Percentiles rank a stretch among this genome's conserved stretches.
These are phyloP conservation scores for Falco columbarius DNA, from an alignment of 2,797 vertebrate genomes.

Conservation along the genomic window DNA sequence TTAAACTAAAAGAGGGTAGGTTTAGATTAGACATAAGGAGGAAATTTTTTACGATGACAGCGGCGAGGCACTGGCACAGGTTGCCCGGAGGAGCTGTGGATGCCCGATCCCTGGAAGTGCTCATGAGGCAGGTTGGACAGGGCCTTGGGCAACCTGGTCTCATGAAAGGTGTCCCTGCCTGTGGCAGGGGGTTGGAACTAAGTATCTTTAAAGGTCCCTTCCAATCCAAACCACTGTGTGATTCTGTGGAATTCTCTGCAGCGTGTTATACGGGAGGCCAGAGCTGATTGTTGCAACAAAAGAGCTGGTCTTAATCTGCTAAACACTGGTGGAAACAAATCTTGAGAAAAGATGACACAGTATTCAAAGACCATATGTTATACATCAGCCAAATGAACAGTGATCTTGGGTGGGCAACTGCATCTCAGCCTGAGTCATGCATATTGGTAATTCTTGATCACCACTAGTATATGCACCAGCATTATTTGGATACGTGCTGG, in stretches of 20 bases:
- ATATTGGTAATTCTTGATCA: not conserved
- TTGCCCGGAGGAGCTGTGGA: not conserved
- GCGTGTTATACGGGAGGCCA: not conserved
- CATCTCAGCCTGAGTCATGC: not conserved
- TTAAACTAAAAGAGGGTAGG: not conserved
- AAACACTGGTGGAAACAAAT: not conserved
- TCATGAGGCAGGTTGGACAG: not conserved
- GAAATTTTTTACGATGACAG: fast-evolving
- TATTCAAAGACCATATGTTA: fast-evolving
- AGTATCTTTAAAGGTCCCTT: not conserved
- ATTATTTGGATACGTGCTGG: not conserved
- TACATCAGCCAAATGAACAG: not conserved
- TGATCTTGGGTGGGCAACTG: not conserved
- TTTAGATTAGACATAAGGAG: not conserved
- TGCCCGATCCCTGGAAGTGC: not conserved
- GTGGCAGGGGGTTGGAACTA: not conserved
- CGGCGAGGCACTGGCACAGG: not conserved
- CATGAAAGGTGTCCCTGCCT: not conserved
- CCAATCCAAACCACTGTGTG: not conserved
- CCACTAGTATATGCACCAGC: not conserved
- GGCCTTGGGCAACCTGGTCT: not conserved
- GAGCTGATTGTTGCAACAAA: not conserved
- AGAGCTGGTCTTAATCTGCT: not conserved
- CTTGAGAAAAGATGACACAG: not conserved
- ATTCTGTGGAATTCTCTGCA: not conserved